Percentiles rank a stretch among this genome's conserved stretches.
phyloP scores from a whole-genome alignment of 2,113 vertebrate species.

The Bubo bubo region DNA sequence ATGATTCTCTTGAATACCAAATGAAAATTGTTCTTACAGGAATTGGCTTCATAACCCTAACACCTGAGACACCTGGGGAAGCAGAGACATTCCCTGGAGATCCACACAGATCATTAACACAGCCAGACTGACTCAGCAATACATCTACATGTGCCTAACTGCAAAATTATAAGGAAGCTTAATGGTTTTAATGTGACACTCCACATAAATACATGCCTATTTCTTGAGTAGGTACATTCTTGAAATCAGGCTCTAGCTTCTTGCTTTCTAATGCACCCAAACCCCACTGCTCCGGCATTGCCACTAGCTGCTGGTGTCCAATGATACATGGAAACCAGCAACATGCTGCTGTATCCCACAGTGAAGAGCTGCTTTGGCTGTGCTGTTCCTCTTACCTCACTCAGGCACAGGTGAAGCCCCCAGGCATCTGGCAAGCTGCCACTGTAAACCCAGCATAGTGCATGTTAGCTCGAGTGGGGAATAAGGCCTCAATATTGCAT shows the following conservation, averaged over 20 bases:
- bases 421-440: not conserved
- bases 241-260: not conserved
- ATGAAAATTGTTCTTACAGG: not conserved
- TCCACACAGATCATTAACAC: not conserved
- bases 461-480: not conserved
- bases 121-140: not conserved
- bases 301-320: not conserved
- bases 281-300: not conserved
- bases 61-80: not conserved
- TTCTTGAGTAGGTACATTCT: not conserved
- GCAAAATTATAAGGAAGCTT: not conserved
- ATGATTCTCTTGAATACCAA: not conserved
- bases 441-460: not conserved
- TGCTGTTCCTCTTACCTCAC: not conserved
- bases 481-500: not conserved
- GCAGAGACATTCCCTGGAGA: not conserved
- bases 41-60: not conserved
- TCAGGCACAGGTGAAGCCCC: not conserved
- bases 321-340: fast-evolving
- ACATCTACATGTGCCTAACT: not conserved
- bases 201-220: not conserved
- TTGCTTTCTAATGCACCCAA: not conserved
- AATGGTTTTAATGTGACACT: not conserved
- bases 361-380: not conserved
- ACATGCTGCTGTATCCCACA: not conserved